These are phyloP conservation scores for Anolis sagrei DNA, from an alignment of 2,113 vertebrate species.

Conservation along the genomic window DNA sequence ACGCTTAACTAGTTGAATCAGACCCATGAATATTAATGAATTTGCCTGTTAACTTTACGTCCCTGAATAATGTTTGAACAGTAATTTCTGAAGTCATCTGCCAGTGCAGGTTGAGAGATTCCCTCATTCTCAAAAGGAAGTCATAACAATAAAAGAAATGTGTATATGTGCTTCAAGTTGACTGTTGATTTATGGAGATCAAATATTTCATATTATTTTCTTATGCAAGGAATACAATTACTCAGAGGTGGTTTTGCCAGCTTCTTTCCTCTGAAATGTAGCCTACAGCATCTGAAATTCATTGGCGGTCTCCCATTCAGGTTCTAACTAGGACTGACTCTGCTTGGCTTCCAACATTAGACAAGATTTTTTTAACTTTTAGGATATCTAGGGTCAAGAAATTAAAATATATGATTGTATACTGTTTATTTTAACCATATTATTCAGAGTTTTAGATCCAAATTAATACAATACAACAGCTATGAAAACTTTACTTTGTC, in stretches of 20 bases:
- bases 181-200: no score
- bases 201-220: no score
- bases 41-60: background rate
- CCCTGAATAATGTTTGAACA: conserved; percentile 20
- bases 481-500: background rate
- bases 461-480: background rate
- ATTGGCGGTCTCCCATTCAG: no score
- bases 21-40: background rate
- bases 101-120: conserved; percentile 6
- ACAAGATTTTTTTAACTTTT: no score
- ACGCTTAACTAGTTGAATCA: background rate
- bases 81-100: conserved; percentile 21
- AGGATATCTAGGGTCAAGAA: no score
- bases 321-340: no score
- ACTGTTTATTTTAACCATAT: background rate
- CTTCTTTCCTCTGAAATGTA: no score
- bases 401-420: background rate
- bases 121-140: background rate
- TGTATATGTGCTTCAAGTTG: no score
- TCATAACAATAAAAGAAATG: background rate
- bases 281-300: no score
- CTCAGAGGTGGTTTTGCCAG: no score
- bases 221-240: no score
- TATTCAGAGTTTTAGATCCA: background rate
- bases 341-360: no score